Base-by-base conservation (phyloP, 1,140 invertebrate genomes). In the Euura lappo region DNA sequence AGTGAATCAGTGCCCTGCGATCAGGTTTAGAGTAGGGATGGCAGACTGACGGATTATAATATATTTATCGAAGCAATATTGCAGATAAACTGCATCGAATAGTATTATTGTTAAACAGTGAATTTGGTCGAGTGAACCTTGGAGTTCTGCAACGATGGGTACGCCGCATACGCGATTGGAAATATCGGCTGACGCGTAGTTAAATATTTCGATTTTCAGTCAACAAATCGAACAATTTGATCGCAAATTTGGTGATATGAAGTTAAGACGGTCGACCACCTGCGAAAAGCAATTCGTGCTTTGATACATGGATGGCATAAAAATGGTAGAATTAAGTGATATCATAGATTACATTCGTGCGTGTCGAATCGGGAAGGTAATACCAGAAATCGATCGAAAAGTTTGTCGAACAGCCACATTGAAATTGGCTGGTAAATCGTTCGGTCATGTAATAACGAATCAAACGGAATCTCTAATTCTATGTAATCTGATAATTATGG, bases 61-160 rank as follows among this genome's bases (percentile, higher is more conserved):
- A 60, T 60, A 60, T 60, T 60, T 60, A 60, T 60, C 51, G 8
- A n/a, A n/a, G 51, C 51, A 60, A 60, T 60, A 60, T 60, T 60
- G 51, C 6, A n/a, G 51, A 60, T 60, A n/a, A 5, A 60, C 13
- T 3, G 51, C 10, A 5, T 60, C 4, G 13, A 60, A 60, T 60
- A 60, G 51, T 60, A 60, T 60, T 60, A 60, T 60, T 28, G 28
- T 28, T 60, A 60, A 60, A 60, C 51, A 60, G 3, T 60, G 28
- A 28, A 28, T 28, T 28, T 60, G 51, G 51, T 60, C 13, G 51
- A 60, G 28, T 28, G 28, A 28, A 28, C 28, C 28, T 28, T 28
- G 28, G 28, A 28, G 28, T 28, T 28, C 28, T 28, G 28, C 28
- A 28, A 28, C 28, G 1, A 28, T 28, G 28, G 28, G 28, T 28